Conservation (phyloP, 1,140 invertebrate genomes). For the Drosophila pseudoobscura region DNA sequence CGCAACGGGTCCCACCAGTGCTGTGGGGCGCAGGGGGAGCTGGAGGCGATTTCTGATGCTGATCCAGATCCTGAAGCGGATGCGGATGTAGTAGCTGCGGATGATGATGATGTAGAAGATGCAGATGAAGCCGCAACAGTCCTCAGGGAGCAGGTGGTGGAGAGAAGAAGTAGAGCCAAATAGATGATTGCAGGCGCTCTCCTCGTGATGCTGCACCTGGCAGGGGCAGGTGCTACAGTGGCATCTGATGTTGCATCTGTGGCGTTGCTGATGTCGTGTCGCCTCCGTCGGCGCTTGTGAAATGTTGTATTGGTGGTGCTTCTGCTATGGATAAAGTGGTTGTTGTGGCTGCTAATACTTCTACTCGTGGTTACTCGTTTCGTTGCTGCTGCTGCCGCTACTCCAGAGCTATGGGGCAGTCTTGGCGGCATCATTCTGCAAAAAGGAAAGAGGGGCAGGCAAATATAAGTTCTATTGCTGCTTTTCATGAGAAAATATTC, state of each 20-base stretch:
- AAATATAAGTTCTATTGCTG: not conserved
- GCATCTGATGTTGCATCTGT: slow-evolving; percentile 17
- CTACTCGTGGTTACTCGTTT: slow-evolving; percentile 24
- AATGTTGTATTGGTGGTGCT: slow-evolving; percentile 51
- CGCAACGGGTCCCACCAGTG: slow-evolving; percentile 78
- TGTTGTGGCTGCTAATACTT: slow-evolving; percentile 3
- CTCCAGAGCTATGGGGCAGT: slow-evolving; percentile 26
- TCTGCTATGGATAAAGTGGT: not conserved
- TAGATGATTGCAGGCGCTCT: slow-evolving; percentile 39
- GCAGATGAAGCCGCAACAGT: slow-evolving; percentile 9
- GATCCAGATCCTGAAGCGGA: not conserved
- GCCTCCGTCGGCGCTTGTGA: slow-evolving; percentile 65
- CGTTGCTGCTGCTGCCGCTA: slow-evolving; percentile 22
- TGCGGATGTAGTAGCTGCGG: not conserved
- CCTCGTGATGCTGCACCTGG: slow-evolving; percentile 15
- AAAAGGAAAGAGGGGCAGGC: not conserved
- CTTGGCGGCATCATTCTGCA: slow-evolving; percentile 61
- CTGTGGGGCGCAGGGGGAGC: slow-evolving; percentile 67
- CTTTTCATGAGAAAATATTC: not conserved
- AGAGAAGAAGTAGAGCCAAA: slow-evolving; percentile 47
- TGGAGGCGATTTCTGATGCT: slow-evolving; percentile 17
- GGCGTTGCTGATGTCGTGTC: slow-evolving; percentile 24
- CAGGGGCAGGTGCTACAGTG: slow-evolving; percentile 3
- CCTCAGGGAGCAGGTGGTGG: slow-evolving; percentile 57
- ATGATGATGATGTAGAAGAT: slow-evolving; percentile 1